Evolutionary conservation across 2,797 vertebrate species (phyloP).

Genomic region (Malacoctenus gilli): DNA sequence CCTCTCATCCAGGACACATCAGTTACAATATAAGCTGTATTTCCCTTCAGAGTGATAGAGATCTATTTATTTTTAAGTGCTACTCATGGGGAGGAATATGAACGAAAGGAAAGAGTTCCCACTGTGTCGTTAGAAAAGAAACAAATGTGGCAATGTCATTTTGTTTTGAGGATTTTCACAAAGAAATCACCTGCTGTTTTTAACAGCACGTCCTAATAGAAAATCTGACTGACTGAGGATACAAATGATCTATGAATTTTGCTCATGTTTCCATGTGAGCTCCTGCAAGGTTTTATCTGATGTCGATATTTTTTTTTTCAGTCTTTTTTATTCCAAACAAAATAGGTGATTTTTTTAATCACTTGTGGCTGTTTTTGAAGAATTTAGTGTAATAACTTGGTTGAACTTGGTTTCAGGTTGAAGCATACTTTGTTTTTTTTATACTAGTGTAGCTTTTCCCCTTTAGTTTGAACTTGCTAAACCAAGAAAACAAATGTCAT

Average conservation of each 20-base stretch:
- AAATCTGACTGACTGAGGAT: neutral
- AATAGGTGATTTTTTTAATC: conserved; percentile 43
- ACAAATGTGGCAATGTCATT: too few species aligned
- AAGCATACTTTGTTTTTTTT: conserved; percentile 1
- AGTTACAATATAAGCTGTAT: conserved; percentile 57
- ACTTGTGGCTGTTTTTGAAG: conserved; percentile 48
- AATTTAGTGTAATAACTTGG: neutral
- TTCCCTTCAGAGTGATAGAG: conserved; percentile 16
- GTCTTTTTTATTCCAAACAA: conserved; percentile 47
- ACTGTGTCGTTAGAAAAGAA: neutral
- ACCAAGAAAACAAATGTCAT: conserved; percentile 10
- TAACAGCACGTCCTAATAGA: conserved; percentile 9
- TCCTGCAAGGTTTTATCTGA: conserved; percentile 3
- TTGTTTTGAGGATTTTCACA: neutral
- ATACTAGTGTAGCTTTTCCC: neutral
- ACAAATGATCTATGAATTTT: conserved; percentile 11
- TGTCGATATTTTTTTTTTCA: too few species aligned
- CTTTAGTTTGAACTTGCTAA: neutral
- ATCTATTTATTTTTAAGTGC: conserved; percentile 61
- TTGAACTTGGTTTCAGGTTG: too few species aligned
- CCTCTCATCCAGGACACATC: conserved; percentile 38
- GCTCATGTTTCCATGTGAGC: neutral
- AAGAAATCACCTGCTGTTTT: too few species aligned
- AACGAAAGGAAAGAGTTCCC: conserved; percentile 6
- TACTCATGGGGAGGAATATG: conserved; percentile 28